Percentiles rank a stretch among this genome's conserved stretches.
phyloP scores from a whole-genome alignment of 2,113 vertebrate genomes.

The Galemys pyrenaicus region DNA sequence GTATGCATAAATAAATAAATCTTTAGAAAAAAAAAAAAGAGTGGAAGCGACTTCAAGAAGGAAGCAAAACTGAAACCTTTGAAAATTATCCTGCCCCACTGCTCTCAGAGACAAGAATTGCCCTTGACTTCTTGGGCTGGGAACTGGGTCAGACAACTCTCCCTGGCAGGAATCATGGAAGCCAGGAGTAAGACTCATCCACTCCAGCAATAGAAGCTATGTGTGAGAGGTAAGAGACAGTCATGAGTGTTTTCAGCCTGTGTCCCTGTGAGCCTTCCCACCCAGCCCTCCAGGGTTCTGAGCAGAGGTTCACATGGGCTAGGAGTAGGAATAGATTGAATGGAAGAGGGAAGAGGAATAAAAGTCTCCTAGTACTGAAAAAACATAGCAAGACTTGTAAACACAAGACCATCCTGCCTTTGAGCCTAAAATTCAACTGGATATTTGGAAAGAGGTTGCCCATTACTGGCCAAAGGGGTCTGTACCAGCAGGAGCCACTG shows the following conservation, averaged over 20 bases:
- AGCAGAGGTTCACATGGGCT: neutral
- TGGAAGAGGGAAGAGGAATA: neutral
- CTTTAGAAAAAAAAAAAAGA: too few species aligned
- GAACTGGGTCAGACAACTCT: neutral
- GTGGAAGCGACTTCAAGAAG: neutral
- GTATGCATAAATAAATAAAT: too few species aligned
- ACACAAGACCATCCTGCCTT: neutral
- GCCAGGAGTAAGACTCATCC: too few species aligned
- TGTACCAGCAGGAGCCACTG: too few species aligned
- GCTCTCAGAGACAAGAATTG: neutral
- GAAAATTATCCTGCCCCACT: neutral
- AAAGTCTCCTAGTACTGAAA: neutral
- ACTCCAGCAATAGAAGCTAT: neutral
- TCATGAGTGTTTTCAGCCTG: neutral
- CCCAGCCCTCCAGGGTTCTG: neutral
- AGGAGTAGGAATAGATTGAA: neutral
- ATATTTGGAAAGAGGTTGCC: neutral
- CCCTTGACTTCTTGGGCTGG: neutral
- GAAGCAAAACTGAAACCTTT: neutral
- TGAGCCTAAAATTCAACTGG: neutral
- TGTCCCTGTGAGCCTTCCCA: neutral
- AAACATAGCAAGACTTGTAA: neutral
- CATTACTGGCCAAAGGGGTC: neutral
- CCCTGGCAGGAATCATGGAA: neutral
- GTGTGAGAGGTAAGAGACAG: neutral